Conservation (phyloP, 2,113 vertebrate genomes). For the Microtus pennsylvanicus region DNA sequence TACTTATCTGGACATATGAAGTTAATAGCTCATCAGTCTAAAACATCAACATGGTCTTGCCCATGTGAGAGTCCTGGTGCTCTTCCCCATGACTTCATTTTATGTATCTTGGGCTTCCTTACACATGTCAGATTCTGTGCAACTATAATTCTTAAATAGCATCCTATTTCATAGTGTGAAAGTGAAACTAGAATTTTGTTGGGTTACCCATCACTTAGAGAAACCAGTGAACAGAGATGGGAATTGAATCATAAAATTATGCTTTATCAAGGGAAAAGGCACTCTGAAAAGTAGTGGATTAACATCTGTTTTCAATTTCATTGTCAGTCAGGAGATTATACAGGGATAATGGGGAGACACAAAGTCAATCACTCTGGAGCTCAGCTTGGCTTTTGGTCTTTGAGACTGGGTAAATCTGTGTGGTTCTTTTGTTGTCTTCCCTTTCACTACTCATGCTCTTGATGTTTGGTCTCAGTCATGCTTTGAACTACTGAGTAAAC, state of each 20-base stretch:
- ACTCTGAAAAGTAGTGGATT: background rate
- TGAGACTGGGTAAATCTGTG: background rate
- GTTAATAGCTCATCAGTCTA: background rate
- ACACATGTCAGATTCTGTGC: background rate
- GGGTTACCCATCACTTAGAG: background rate
- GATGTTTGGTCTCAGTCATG: background rate
- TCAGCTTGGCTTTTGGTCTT: background rate
- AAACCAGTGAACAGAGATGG: background rate
- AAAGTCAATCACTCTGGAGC: background rate
- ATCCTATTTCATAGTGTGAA: background rate
- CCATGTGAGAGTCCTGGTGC: fast-evolving
- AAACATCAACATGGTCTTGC: background rate
- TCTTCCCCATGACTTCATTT: fast-evolving
- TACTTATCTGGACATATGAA: background rate
- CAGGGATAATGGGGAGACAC: background rate
- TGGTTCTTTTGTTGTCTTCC: too few species aligned
- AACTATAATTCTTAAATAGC: background rate
- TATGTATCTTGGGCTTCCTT: background rate
- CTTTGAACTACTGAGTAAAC: background rate
- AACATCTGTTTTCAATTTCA: background rate
- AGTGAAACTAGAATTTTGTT: background rate
- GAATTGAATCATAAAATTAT: background rate
- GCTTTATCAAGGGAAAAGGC: background rate
- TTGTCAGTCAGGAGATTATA: background rate
- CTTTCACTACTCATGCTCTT: background rate